Conservation (phyloP, 2,797 vertebrate species). For the Acanthiza pusilla region DNA sequence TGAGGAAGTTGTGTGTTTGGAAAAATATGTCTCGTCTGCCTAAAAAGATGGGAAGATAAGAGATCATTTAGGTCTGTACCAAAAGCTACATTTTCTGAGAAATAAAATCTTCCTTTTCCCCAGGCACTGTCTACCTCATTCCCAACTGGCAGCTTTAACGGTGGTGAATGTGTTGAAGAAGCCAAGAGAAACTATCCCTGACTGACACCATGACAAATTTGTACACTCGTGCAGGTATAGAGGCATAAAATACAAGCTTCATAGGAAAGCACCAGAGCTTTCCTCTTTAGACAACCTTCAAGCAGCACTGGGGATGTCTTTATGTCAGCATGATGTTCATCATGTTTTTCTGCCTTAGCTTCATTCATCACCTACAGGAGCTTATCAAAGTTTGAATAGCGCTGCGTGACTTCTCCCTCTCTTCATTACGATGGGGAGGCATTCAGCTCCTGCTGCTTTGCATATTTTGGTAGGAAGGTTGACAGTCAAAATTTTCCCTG, state of each 20-base stretch:
- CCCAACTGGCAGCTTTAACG: background rate
- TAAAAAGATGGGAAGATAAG: background rate
- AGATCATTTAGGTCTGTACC: background rate
- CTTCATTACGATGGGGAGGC: background rate
- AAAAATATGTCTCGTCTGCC: background rate
- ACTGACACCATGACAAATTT: background rate
- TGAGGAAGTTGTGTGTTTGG: background rate
- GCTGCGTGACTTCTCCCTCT: background rate
- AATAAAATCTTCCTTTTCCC: background rate
- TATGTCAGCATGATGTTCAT: background rate
- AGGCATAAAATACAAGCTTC: background rate
- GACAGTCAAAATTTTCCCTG: background rate
- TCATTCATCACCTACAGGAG: background rate
- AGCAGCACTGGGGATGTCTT: background rate
- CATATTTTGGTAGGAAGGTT: background rate
- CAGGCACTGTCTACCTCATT: background rate
- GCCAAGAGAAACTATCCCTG: background rate
- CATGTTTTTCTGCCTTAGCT: background rate
- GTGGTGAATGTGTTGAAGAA: background rate
- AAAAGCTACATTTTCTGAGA: background rate
- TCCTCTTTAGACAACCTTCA: background rate
- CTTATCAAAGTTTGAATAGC: background rate
- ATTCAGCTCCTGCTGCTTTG: background rate
- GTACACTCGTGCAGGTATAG: background rate
- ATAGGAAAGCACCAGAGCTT: background rate